Percentiles rank a stretch among this genome's conserved stretches.
Conservation (phyloP, 2,113 vertebrate genomes). For the Mionectes macconnelli region DNA sequence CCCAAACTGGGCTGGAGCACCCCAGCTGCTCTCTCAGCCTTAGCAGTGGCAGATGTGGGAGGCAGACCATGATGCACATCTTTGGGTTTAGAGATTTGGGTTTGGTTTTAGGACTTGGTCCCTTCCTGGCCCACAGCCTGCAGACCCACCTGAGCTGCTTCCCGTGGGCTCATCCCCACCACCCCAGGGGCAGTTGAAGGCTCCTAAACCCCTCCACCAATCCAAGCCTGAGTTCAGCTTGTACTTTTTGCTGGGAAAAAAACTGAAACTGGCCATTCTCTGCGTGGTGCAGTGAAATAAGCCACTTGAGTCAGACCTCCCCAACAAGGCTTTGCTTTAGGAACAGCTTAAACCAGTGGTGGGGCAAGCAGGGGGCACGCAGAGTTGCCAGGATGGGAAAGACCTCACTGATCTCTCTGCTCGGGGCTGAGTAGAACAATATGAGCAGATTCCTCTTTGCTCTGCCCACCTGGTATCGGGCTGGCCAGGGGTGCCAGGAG, state of each 20-base stretch:
- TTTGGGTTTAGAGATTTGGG: background rate
- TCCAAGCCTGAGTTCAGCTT: background rate
- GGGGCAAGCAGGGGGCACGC: rapidly evolving
- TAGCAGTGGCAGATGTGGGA: background rate
- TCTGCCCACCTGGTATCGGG: background rate
- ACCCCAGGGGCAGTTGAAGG: rapidly evolving
- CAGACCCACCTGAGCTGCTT: background rate
- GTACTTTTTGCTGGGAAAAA: background rate
- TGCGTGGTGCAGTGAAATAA: rapidly evolving
- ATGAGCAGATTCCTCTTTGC: background rate
- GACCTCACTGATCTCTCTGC: rapidly evolving
- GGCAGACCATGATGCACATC: background rate
- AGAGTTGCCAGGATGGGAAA: background rate
- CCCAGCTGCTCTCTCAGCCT: background rate
- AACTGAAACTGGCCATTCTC: background rate
- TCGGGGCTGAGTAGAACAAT: background rate
- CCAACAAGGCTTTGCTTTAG: background rate
- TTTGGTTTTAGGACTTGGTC: background rate
- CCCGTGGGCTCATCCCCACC: background rate
- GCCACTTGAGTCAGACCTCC: background rate
- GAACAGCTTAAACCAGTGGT: background rate
- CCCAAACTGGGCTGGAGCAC: background rate
- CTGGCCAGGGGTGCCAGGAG: background rate
- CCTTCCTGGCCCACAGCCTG: background rate
- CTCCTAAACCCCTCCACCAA: background rate